Evolutionary conservation across 2,888 invertebrate genomes (phyloP).

Genomic region (Dryadula phaetusa): DNA sequence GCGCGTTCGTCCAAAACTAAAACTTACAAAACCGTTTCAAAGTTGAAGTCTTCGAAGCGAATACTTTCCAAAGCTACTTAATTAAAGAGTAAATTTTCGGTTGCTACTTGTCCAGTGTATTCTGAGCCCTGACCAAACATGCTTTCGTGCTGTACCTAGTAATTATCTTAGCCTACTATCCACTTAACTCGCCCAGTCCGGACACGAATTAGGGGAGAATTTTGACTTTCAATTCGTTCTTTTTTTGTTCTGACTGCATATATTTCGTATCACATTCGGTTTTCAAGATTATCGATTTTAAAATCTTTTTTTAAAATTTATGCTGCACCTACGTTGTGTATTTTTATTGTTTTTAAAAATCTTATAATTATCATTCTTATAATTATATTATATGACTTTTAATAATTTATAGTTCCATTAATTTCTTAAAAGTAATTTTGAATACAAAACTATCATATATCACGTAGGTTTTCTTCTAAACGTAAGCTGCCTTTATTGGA

Average conservation of each 20-base stretch:
- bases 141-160: conserved; percentile 33
- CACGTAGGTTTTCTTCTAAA: background rate
- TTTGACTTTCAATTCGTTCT: conserved; percentile 15
- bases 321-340: too few relatives aligned
- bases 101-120: conserved; percentile 8
- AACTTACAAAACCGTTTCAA: conserved; percentile 31
- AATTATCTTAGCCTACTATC: conserved; percentile 35
- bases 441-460: background rate
- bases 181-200: conserved; percentile 22
- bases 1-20: conserved; percentile 3
- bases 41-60: conserved; percentile 25
- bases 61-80: conserved; percentile 53
- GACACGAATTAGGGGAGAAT: conserved; percentile 23
- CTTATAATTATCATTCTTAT: too few relatives aligned
- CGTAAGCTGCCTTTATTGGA: background rate
- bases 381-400: too few relatives aligned
- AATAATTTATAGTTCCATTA: too few relatives aligned
- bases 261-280: background rate
- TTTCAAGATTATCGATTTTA: background rate
- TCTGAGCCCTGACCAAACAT: conserved; percentile 25
- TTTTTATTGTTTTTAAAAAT: too few relatives aligned
- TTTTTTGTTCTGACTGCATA: conserved; percentile 11
- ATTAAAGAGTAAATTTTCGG: conserved; percentile 66
- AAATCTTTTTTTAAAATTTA: background rate
- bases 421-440: background rate